phyloP scores from a whole-genome alignment of 1,140 invertebrate genomes.

The Sycophaga agraensis region DNA sequence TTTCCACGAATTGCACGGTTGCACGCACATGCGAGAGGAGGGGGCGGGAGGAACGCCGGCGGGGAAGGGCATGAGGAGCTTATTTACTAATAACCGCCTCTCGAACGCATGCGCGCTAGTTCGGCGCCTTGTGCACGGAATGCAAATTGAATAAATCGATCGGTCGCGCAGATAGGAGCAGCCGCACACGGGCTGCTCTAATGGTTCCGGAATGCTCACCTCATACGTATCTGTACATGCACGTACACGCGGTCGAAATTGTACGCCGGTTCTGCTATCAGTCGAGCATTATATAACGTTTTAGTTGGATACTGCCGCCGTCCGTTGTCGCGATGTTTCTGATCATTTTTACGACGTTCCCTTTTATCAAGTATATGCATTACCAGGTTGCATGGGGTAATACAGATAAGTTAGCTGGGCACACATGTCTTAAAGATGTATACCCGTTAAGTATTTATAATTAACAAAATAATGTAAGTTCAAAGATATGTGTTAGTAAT shows the following conservation, averaged over 20 bases:
- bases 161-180: neutral
- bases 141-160: constrained; percentile 28
- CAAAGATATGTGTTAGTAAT: too few relatives aligned
- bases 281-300: constrained; percentile 1
- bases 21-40: neutral
- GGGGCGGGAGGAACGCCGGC: too few relatives aligned
- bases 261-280: neutral
- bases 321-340: constrained; percentile 2
- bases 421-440: too few relatives aligned
- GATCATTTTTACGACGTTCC: too few relatives aligned
- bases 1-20: too few relatives aligned
- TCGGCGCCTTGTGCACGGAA: neutral
- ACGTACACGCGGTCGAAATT: neutral
- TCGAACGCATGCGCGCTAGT: neutral
- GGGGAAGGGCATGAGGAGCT: too few relatives aligned
- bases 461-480: too few relatives aligned
- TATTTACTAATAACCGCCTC: constrained; percentile 16
- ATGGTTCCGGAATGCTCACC: constrained; percentile 18
- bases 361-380: too few relatives aligned
- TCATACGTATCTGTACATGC: neutral
- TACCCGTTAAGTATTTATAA: too few relatives aligned
- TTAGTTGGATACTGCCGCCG: constrained; percentile 7
- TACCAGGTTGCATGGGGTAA: too few relatives aligned
- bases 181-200: neutral
- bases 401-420: too few relatives aligned